These are phyloP conservation scores for Takifugu bimaculatus DNA, from an alignment of 2,113 vertebrate species.

Conservation along the genomic window DNA sequence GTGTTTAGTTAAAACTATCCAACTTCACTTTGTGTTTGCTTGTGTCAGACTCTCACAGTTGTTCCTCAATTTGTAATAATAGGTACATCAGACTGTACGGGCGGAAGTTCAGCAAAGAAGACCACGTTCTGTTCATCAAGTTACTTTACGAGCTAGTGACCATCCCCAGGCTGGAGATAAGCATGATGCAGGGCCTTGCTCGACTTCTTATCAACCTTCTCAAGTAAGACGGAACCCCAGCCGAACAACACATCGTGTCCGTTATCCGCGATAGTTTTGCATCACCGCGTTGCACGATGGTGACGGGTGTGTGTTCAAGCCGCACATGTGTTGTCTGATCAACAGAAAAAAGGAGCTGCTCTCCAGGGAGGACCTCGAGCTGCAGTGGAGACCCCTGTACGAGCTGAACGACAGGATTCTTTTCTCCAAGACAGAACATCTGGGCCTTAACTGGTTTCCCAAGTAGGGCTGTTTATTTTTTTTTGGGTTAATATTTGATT, in stretches of 20 bases:
- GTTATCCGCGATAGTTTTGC: not conserved
- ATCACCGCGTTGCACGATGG: not conserved
- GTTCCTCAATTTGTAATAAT: not conserved
- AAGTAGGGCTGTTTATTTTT: slow-evolving; percentile 79
- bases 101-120: slow-evolving; percentile 98
- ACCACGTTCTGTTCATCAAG: slow-evolving; percentile 96
- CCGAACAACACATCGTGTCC: not conserved
- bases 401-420: slow-evolving; percentile 93
- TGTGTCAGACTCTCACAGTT: not conserved
- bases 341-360: slow-evolving; percentile 92
- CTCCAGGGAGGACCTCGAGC: slow-evolving; percentile 91
- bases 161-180: slow-evolving; percentile 92
- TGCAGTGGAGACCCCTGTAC: slow-evolving; percentile 92
- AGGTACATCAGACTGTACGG: slow-evolving; percentile 96
- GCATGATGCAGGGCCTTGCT: slow-evolving; percentile 97
- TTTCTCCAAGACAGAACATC: slow-evolving; percentile 95
- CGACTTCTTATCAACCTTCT: slow-evolving; percentile 92
- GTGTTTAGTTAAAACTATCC: slow-evolving; percentile 13
- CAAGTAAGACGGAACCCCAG: slow-evolving; percentile 80
- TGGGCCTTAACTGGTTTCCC: slow-evolving; percentile 98
- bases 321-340: slow-evolving; percentile 11
- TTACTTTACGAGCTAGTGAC: slow-evolving; percentile 93
- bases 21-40: too few relatives aligned
- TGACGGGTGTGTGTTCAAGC: not conserved
- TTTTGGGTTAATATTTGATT: too few relatives aligned